Percentiles rank a stretch among this genome's conserved stretches.
Evolutionary conservation across 2,113 vertebrate species (phyloP).

Genomic region (Lontra canadensis): DNA sequence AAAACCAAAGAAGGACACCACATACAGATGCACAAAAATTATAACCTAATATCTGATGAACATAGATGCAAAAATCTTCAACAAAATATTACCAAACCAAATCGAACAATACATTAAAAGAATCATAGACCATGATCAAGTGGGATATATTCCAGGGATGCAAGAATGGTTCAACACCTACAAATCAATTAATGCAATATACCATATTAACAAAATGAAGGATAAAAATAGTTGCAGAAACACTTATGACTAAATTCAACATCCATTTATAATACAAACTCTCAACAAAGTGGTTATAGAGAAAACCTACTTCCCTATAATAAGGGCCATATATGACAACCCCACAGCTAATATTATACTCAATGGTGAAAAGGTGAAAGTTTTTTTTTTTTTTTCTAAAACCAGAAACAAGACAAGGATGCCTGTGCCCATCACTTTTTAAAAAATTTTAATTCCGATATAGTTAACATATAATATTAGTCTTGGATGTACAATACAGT

Average conservation of each 20-base stretch:
- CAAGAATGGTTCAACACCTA: background rate
- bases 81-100: background rate
- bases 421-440: background rate
- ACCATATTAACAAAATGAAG: background rate
- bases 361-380: background rate
- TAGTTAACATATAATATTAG: background rate
- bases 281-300: background rate
- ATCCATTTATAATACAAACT: background rate
- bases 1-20: background rate
- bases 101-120: background rate
- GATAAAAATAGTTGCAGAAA: background rate
- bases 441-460: background rate
- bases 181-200: background rate
- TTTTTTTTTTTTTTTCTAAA: background rate
- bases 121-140: background rate
- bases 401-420: background rate
- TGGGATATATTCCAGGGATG: background rate
- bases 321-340: background rate
- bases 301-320: background rate
- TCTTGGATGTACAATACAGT: background rate
- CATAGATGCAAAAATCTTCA: background rate
- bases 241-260: background rate
- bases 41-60: background rate
- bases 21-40: background rate
- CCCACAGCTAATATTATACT: background rate